Conservation (phyloP, 2,797 vertebrate species). For the Galaxias olidus region DNA sequence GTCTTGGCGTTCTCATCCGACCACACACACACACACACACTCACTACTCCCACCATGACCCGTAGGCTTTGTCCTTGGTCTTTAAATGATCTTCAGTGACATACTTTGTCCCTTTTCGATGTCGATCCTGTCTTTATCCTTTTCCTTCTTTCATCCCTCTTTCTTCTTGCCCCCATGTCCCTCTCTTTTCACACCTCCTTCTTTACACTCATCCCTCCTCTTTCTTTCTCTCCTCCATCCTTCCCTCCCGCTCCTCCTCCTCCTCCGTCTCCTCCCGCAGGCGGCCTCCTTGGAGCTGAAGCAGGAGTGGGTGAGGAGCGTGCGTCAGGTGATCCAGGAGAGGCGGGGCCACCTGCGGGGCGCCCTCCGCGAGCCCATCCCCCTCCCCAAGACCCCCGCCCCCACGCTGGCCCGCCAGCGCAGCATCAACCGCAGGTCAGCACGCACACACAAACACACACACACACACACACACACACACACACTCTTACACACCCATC, state of each 20-base stretch:
- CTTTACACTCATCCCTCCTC: not conserved
- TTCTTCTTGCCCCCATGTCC: not conserved
- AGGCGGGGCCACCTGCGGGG: conserved; percentile 95
- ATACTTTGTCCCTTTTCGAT: not conserved
- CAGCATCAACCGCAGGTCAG: conserved; percentile 93
- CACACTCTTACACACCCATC: not conserved
- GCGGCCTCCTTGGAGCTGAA: conserved; percentile 93
- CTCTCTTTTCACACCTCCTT: not conserved
- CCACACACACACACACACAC: no score
- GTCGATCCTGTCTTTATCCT: not conserved
- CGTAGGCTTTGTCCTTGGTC: no score
- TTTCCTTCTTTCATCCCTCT: not conserved
- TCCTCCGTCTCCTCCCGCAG: conserved; percentile 55
- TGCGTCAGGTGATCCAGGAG: conserved; percentile 97
- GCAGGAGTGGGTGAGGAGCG: conserved; percentile 98
- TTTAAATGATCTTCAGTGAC: not conserved
- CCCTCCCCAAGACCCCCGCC: conserved; percentile 94
- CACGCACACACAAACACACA: not conserved
- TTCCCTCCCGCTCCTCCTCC: not conserved
- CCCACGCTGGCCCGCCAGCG: conserved; percentile 91
- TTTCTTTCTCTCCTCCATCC: no score
- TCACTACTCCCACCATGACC: no score
- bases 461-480: not conserved
- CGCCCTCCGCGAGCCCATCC: conserved; percentile 94
- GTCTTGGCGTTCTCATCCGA: no score